Evolutionary conservation across 2,113 vertebrate species (phyloP), one percentile per base, ranked within the genome.

Genomic region (Cynoglossus semilaevis): DNA sequence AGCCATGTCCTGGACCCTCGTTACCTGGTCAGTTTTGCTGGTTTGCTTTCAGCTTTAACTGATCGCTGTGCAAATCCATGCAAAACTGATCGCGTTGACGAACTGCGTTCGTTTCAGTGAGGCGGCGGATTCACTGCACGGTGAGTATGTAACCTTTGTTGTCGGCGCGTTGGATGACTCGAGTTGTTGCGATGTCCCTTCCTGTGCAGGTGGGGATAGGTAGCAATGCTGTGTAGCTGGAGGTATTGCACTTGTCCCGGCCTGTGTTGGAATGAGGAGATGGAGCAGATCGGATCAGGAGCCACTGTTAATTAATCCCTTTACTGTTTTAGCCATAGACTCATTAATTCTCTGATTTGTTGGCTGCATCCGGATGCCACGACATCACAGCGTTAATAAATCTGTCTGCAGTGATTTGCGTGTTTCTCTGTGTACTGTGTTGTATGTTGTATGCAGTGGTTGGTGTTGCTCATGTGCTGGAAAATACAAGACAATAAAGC

Each of bases 171-270:
- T 2, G 63, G 8, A 8, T 13, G 0, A 12, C 19, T 9, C 12
- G 19, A 15, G 45, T 43, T 42, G 29, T 47, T 15, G 9, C 51
- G 60, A 74, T 81, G 88, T 94, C 96, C 93, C 90, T 93, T 96
- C 92, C 93, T 94, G 92, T 92, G 89, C 92, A 96, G 97, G 96
- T 93, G 93, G 96, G 97, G 96, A 98, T 94, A 77, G 65, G 95
- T 96, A 88, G 94, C 96, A 98, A 97, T 98, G 94, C 97, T 96
- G 92, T 95, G 85, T 91, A 81, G 87, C 70, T 76, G 79, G 59
- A 91, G 91, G 96, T 98, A 99, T 98, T 99, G 96, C 97, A 99
- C 97, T 99, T 98, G 97, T 99, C 97, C 96, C 96, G 96, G 97
- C 96, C 97, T 99, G 96, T 98, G 92, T 90, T 93, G 92, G 93